Evolutionary conservation across 2,888 invertebrate species (phyloP).

Genomic region (Lasioglossum malachurum): DNA sequence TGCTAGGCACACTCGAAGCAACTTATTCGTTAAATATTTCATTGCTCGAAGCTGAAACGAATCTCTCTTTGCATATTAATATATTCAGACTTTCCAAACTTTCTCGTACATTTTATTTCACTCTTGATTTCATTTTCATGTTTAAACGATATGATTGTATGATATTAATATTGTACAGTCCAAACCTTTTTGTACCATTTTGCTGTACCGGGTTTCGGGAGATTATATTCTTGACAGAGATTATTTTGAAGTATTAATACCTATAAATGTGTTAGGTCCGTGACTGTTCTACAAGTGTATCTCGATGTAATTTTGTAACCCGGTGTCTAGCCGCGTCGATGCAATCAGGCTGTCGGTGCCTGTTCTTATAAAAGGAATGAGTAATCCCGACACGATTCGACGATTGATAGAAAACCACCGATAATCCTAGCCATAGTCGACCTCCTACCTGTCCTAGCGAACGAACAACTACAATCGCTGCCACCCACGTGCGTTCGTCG

Average conservation of each 20-base stretch:
- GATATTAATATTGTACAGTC: too few relatives aligned
- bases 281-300: neutral
- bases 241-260: neutral
- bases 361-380: conserved; percentile 9
- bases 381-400: conserved; percentile 21
- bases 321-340: neutral
- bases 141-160: too few relatives aligned
- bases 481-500: conserved; percentile 52
- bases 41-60: neutral
- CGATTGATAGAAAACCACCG: neutral
- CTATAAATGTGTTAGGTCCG: neutral
- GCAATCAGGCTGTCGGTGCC: neutral
- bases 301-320: neutral
- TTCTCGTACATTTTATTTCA: too few relatives aligned
- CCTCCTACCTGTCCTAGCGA: conserved; percentile 24
- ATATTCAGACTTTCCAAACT: neutral
- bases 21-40: neutral
- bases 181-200: too few relatives aligned
- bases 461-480: conserved; percentile 22
- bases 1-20: neutral
- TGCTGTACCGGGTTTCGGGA: too few relatives aligned
- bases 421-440: conserved; percentile 7
- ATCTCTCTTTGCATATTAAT: neutral
- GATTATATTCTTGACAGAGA: too few relatives aligned
- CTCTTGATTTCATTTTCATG: too few relatives aligned